A percentile compares a stretch with the other conserved stretches of the same genome.
These are phyloP conservation scores for Pseudochaenichthys georgianus DNA, from an alignment of 2,797 vertebrate genomes.

Conservation along the genomic window DNA sequence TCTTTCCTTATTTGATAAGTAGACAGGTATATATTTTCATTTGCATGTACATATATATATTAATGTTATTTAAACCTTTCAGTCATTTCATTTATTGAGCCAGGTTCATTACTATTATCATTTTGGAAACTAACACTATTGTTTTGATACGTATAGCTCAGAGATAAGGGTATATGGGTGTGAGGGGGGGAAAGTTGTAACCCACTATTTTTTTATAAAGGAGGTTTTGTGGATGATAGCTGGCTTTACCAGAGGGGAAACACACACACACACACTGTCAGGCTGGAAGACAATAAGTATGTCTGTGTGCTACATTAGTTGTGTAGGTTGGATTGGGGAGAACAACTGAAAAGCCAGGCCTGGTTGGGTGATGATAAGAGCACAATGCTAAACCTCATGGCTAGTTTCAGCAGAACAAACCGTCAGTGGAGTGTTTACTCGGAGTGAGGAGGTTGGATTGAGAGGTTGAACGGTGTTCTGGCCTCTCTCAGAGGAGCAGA, in stretches of 20 bases:
- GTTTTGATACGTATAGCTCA: no score
- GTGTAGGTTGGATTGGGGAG: neutral
- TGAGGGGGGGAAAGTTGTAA: no score
- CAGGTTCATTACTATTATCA: no score
- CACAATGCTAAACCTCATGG: neutral
- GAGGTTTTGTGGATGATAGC: neutral
- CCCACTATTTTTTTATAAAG: no score
- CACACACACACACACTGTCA: neutral
- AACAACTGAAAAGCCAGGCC: neutral
- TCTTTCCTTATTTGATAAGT: no score
- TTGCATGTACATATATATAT: no score
- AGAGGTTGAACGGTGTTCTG: conserved; percentile 2
- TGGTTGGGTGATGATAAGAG: neutral
- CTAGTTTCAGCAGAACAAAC: neutral
- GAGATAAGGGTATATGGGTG: no score
- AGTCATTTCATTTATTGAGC: no score
- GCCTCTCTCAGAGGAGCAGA: neutral
- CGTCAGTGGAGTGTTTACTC: conserved; percentile 19
- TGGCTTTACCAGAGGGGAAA: neutral
- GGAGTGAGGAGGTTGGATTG: neutral
- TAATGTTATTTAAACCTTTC: no score
- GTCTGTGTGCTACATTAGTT: conserved; percentile 11
- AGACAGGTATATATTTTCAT: no score
- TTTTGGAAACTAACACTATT: no score
- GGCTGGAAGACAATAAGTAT: neutral